Percentiles rank a stretch among this genome's conserved stretches.
phyloP scores from a whole-genome alignment of 2,888 invertebrate genomes.

The Loripinus fragilis region DNA sequence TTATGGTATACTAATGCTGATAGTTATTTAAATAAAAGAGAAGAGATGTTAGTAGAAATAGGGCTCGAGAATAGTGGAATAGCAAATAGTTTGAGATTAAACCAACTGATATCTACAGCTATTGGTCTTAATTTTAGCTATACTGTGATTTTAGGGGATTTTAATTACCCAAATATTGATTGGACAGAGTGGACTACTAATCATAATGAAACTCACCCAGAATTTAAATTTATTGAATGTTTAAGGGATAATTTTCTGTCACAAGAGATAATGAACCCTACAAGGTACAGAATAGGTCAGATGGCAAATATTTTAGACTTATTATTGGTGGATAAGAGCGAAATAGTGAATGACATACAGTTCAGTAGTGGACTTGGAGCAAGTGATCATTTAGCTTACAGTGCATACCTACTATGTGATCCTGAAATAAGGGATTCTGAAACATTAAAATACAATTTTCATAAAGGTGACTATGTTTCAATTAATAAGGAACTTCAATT shows the following conservation, averaged over 20 bases:
- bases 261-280: conserved; percentile 3
- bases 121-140: conserved; percentile 4
- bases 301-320: neutral
- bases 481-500: neutral
- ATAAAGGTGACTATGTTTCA: neutral
- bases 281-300: neutral
- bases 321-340: neutral
- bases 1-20: conserved; percentile 18
- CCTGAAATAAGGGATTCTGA: neutral
- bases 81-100: conserved; percentile 7
- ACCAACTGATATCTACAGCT: conserved; percentile 3
- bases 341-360: neutral
- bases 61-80: neutral
- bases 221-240: neutral
- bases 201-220: conserved; percentile 16
- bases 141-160: conserved; percentile 16
- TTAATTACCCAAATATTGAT: conserved; percentile 24
- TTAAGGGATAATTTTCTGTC: conserved; percentile 19
- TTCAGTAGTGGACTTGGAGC: neutral
- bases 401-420: neutral
- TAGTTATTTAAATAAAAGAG: conserved; percentile 13
- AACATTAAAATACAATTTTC: conserved; percentile 7
- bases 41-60: neutral
- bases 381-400: neutral
- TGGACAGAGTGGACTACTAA: conserved; percentile 13